phyloP scores from a whole-genome alignment of 2,888 invertebrate genomes.

The Latrodectus elegans region DNA sequence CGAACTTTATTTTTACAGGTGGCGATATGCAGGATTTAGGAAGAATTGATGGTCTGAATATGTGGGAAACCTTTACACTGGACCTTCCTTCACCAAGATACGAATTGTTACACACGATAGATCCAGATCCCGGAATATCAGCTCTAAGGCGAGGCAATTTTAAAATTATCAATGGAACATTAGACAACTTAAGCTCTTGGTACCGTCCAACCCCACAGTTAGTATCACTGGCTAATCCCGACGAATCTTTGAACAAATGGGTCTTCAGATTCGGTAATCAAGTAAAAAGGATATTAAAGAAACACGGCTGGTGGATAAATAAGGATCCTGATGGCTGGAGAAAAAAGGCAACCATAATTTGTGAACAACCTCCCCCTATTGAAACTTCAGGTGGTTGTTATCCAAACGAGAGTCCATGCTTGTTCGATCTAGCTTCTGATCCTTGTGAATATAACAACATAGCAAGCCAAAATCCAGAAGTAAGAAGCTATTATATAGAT shows the following conservation, averaged over 20 bases:
- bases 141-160: not conserved
- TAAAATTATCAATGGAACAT: not conserved
- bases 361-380: not conserved
- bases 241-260: not conserved
- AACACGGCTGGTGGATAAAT: not conserved
- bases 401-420: slow-evolving; percentile 72
- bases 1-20: slow-evolving; percentile 16
- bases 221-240: not conserved
- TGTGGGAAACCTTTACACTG: slow-evolving; percentile 82
- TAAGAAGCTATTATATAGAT: slow-evolving; percentile 1
- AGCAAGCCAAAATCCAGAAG: slow-evolving; percentile 44
- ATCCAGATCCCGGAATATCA: not conserved
- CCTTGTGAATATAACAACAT: slow-evolving; percentile 74
- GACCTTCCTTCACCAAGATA: not conserved
- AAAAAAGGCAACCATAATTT: not conserved
- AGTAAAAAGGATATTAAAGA: slow-evolving; percentile 8
- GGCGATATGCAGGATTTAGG: slow-evolving; percentile 60
- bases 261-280: slow-evolving; percentile 7
- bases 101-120: not conserved
- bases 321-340: slow-evolving; percentile 7
- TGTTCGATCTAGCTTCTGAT: slow-evolving; percentile 74
- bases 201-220: not conserved
- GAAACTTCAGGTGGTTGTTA: slow-evolving; percentile 48
- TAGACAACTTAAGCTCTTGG: not conserved
- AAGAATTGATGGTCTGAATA: slow-evolving; percentile 79